A percentile compares a stretch with the other conserved stretches of the same genome.
Conservation (phyloP, 1,140 invertebrate genomes). For the Protaetia brevitarsis region DNA sequence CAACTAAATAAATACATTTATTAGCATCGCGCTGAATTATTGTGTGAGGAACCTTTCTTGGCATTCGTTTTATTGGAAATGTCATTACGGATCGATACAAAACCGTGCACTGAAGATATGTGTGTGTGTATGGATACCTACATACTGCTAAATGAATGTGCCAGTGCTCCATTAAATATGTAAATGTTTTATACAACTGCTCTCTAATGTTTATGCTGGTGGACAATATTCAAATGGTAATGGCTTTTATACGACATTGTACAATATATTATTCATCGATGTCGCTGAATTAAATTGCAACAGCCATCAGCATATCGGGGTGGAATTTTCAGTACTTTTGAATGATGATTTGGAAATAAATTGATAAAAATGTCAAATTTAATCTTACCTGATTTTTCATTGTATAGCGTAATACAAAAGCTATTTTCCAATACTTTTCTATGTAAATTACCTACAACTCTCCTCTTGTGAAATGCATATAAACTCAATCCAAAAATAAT, state of each 20-base stretch:
- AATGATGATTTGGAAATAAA: too few species aligned
- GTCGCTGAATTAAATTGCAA: not conserved
- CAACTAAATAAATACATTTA: too few species aligned
- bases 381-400: too few species aligned
- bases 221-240: not conserved
- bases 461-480: too few species aligned
- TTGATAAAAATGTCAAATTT: too few species aligned
- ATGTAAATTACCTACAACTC: too few species aligned
- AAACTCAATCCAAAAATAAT: too few species aligned
- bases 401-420: too few species aligned
- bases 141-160: not conserved
- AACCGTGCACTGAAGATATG: not conserved
- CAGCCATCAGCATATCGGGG: not conserved
- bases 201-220: not conserved
- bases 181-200: not conserved
- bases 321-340: too few species aligned
- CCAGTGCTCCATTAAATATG: not conserved
- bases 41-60: too few species aligned
- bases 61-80: slow-evolving; percentile 9
- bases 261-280: not conserved
- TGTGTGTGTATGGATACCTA: not conserved
- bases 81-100: not conserved
- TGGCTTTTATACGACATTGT: not conserved
- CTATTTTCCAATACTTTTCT: too few species aligned
- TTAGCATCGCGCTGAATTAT: too few species aligned